Evolutionary conservation across 2,113 vertebrate genomes (phyloP).

Genomic region (Grallaria varia): DNA sequence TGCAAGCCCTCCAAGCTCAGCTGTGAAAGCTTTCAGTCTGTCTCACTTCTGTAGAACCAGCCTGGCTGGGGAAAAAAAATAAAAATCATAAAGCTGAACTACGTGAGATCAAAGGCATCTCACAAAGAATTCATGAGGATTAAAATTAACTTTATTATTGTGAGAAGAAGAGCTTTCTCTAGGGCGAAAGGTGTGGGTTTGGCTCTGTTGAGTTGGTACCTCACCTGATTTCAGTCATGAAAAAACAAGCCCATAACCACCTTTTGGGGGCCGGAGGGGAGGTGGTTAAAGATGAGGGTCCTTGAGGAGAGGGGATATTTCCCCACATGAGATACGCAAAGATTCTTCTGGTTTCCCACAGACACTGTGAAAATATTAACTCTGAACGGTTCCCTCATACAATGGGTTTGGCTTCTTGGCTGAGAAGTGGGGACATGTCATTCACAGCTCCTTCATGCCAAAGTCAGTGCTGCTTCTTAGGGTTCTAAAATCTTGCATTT

Average conservation of each 20-base stretch:
- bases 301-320: not conserved
- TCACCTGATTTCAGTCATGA: not conserved
- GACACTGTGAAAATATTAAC: rapidly evolving
- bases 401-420: not conserved
- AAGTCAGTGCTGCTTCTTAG: not conserved
- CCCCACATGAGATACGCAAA: not conserved
- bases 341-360: not conserved
- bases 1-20: not conserved
- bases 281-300: not conserved
- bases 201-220: not conserved
- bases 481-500: not conserved
- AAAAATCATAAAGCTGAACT: not conserved
- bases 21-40: not conserved
- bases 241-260: not conserved
- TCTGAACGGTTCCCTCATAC: not conserved
- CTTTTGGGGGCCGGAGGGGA: not conserved
- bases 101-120: not conserved
- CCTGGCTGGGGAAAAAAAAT: not conserved
- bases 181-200: not conserved
- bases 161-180: not conserved
- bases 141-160: not conserved
- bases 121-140: not conserved
- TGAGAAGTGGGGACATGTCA: not conserved
- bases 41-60: not conserved
- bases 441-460: not conserved